A percentile compares a stretch with the other conserved stretches of the same genome.
phyloP scores from a whole-genome alignment of 2,888 invertebrate species.

The Chloroclystis v-ata region DNA sequence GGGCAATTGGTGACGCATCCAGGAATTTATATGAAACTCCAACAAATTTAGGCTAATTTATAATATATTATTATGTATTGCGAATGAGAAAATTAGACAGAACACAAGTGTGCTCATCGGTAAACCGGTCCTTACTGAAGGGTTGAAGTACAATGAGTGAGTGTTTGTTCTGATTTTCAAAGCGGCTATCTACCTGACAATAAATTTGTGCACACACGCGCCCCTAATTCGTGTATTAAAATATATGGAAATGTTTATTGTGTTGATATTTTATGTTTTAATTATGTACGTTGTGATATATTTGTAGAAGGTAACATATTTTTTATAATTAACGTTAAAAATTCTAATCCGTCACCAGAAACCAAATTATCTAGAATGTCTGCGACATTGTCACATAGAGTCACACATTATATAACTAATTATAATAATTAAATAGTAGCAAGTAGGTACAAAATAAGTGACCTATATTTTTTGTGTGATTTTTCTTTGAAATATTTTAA shows the following conservation, averaged over 20 bases:
- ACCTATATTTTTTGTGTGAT: too few species aligned
- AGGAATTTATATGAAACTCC: slow-evolving; percentile 64
- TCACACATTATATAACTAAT: too few species aligned
- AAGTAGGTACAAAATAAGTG: too few species aligned
- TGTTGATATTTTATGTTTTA: too few species aligned
- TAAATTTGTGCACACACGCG: not conserved
- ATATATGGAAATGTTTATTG: not conserved
- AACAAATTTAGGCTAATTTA: slow-evolving; percentile 39
- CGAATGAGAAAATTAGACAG: slow-evolving; percentile 5
- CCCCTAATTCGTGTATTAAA: not conserved
- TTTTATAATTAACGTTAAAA: too few species aligned
- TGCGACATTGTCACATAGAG: too few species aligned
- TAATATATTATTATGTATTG: slow-evolving; percentile 21
- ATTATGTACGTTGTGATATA: too few species aligned
- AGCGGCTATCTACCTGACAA: slow-evolving; percentile 5
- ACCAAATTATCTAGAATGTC: too few species aligned
- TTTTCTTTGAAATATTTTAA: too few species aligned
- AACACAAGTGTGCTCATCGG: slow-evolving; percentile 20
- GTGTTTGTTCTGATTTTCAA: slow-evolving; percentile 46
- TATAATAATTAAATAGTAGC: too few species aligned
- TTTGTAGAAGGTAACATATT: too few species aligned
- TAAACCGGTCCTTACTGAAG: slow-evolving; percentile 22
- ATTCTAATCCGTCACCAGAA: too few species aligned
- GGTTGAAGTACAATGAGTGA: slow-evolving; percentile 29
- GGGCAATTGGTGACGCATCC: slow-evolving; percentile 68